These are phyloP conservation scores for Lasioglossum baleicum DNA, from an alignment of 1,140 invertebrate genomes.

Conservation along the genomic window DNA sequence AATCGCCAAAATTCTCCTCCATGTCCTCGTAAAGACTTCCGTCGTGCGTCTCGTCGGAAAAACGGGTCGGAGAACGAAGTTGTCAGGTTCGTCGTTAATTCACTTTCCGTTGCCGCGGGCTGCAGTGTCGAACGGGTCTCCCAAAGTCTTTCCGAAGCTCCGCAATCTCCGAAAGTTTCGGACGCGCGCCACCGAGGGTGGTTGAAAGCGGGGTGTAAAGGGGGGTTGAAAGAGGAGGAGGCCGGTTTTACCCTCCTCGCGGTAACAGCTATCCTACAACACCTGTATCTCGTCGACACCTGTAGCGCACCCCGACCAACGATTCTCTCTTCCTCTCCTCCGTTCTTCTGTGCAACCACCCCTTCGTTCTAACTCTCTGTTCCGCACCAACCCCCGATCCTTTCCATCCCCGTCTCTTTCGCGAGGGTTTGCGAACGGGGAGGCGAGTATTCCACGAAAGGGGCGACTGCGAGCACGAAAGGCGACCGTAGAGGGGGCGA, in stretches of 20 bases:
- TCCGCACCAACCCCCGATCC: too few relatives aligned
- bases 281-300: constrained; percentile 76
- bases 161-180: constrained; percentile 55
- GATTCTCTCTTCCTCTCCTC: constrained; percentile 33
- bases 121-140: constrained; percentile 9
- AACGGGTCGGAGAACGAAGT: background rate
- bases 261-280: constrained; percentile 63
- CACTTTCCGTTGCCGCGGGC: constrained; percentile 36
- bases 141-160: constrained; percentile 45
- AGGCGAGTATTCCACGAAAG: constrained; percentile 7
- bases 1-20: too few relatives aligned
- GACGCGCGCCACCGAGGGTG: constrained; percentile 21
- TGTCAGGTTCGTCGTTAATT: constrained; percentile 44
- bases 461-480: constrained; percentile 52
- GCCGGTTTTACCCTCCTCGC: constrained; percentile 52
- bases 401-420: constrained; percentile 3
- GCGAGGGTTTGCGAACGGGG: constrained; percentile 36
- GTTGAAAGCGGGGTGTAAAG: background rate
- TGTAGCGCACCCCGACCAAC: constrained; percentile 67
- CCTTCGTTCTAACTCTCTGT: too few relatives aligned
- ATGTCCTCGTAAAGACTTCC: background rate
- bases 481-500: constrained; percentile 5
- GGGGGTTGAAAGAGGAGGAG: constrained; percentile 25
- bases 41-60: background rate
- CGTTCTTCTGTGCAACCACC: too few relatives aligned